A percentile compares a stretch with the other conserved stretches of the same genome.
Evolutionary conservation across 2,888 invertebrate genomes (phyloP).

Genomic region (Mesorhabditis belari): DNA sequence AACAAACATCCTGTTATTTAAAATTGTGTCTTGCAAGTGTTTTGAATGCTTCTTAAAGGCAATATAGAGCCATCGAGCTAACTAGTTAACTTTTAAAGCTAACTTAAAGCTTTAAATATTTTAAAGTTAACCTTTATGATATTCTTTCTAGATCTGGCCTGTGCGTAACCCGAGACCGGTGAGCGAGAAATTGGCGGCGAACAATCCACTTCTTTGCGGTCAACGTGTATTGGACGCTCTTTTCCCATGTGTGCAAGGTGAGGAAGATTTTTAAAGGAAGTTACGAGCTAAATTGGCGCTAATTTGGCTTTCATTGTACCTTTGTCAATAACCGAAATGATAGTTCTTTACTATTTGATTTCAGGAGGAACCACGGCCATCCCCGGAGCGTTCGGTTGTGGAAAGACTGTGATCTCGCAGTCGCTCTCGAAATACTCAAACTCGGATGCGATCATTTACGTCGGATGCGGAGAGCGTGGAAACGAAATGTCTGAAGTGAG

Average conservation of each 20-base stretch:
- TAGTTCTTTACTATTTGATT: neutral
- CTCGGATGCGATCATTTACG: conserved; percentile 97
- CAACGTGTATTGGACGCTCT: conserved; percentile 95
- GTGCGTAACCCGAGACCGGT: conserved; percentile 93
- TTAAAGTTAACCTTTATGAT: too few species aligned
- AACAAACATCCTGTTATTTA: neutral
- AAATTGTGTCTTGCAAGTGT: too few species aligned
- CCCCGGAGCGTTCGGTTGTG: conserved; percentile 90
- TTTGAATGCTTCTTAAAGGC: too few species aligned
- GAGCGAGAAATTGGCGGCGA: conserved; percentile 94
- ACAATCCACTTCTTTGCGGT: conserved; percentile 93
- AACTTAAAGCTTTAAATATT: too few species aligned
- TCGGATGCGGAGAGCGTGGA: conserved; percentile 98
- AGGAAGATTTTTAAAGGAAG: too few species aligned
- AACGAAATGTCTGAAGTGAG: conserved; percentile 96
- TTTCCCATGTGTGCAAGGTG: conserved; percentile 74
- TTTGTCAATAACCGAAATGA: neutral
- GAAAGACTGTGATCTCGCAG: conserved; percentile 99
- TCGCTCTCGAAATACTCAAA: conserved; percentile 98
- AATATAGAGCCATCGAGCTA: too few species aligned
- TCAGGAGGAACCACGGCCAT: conserved; percentile 52
- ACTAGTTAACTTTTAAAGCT: too few species aligned
- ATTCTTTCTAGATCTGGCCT: conserved; percentile 81
- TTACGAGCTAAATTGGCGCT: too few species aligned
- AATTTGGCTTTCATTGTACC: neutral